These are phyloP conservation scores for Lasioglossum figueresi DNA, from an alignment of 2,888 invertebrate species.

Conservation along the genomic window DNA sequence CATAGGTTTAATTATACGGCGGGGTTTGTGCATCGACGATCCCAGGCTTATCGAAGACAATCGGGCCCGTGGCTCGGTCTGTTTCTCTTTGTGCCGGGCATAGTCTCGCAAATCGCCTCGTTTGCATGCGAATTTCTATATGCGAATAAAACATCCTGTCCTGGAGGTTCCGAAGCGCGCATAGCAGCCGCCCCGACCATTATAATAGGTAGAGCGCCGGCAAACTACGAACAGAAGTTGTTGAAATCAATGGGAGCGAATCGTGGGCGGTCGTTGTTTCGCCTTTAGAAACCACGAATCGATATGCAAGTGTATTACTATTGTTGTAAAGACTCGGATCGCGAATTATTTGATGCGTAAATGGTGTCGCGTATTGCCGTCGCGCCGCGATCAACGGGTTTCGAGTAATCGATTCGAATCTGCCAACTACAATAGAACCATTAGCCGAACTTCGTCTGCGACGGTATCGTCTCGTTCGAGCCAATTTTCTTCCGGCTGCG, in stretches of 20 bases:
- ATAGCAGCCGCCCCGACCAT: neutral
- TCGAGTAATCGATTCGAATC: neutral
- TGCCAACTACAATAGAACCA: neutral
- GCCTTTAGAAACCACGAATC: conserved; percentile 40
- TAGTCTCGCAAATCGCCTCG: conserved; percentile 43
- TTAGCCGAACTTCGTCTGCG: neutral
- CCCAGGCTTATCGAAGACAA: conserved; percentile 52
- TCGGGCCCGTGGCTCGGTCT: conserved; percentile 40
- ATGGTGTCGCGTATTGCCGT: conserved; percentile 18
- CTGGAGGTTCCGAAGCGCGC: conserved; percentile 13
- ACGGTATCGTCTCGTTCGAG: neutral
- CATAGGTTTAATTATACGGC: conserved; percentile 58
- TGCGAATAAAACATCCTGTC: conserved; percentile 46
- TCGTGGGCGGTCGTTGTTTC: conserved; percentile 3
- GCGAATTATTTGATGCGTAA: conserved; percentile 39
- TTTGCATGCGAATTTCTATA: conserved; percentile 63
- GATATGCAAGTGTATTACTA: conserved; percentile 40
- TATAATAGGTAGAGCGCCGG: conserved; percentile 19
- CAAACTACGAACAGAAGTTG: conserved; percentile 21
- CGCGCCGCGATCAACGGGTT: conserved; percentile 1
- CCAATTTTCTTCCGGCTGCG: neutral
- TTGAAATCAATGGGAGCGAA: conserved; percentile 36
- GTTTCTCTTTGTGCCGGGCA: conserved; percentile 45
- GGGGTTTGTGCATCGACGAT: conserved; percentile 29
- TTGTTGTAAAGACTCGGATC: conserved; percentile 34